Conservation (phyloP, 2,113 vertebrate genomes). For the Marmota monax region DNA sequence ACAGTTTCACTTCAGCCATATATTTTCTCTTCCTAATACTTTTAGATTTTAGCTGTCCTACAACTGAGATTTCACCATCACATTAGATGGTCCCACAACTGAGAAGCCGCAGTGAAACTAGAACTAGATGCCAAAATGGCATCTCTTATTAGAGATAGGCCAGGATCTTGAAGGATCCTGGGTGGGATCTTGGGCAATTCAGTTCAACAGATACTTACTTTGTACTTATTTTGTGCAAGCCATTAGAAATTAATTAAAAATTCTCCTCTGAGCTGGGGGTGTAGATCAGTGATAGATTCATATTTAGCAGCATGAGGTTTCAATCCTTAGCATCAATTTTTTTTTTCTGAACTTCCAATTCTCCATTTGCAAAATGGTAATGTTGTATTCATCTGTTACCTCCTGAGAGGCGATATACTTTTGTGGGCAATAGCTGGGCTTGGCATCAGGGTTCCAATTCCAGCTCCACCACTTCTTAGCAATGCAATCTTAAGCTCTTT, state of each 20-base stretch:
- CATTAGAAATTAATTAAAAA: neutral
- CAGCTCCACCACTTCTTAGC: neutral
- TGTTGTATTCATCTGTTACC: neutral
- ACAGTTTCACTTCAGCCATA: neutral
- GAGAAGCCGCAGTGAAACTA: neutral
- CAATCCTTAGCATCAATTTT: neutral
- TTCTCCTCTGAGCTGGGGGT: neutral
- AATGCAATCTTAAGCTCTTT: neutral
- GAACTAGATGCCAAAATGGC: neutral
- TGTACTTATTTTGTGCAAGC: neutral
- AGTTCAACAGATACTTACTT: neutral
- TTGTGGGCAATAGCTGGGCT: neutral
- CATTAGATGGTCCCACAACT: too few species aligned
- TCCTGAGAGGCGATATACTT: neutral
- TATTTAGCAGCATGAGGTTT: neutral
- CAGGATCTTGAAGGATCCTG: neutral
- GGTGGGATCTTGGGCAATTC: neutral
- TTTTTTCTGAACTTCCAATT: neutral
- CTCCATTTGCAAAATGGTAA: neutral
- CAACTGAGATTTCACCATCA: neutral
- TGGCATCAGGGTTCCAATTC: neutral
- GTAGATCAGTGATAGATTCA: too few species aligned
- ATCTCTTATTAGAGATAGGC: neutral
- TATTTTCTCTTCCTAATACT: conserved; percentile 1
- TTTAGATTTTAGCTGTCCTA: neutral